phyloP scores from a whole-genome alignment of 2,888 invertebrate species.

The Thera britannica region DNA sequence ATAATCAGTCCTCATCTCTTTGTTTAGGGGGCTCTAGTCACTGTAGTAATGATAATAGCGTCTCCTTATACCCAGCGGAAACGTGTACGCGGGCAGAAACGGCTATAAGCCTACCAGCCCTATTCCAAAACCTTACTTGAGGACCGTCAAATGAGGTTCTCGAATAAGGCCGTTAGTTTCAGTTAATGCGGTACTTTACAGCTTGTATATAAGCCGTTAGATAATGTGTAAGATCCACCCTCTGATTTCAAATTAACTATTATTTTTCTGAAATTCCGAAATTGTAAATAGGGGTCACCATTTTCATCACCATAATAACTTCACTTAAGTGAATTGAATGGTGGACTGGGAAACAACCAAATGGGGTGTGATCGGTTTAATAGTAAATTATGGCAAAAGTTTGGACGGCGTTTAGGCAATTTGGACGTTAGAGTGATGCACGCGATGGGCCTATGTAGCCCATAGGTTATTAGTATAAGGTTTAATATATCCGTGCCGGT shows the following conservation, averaged over 20 bases:
- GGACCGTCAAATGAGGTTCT: constrained; percentile 1
- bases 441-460: constrained; percentile 55
- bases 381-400: constrained; percentile 67
- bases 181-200: constrained; percentile 63
- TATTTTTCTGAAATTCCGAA: constrained; percentile 51
- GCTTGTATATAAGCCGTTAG: constrained; percentile 64
- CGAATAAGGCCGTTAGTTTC: constrained; percentile 30
- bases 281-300: constrained; percentile 57
- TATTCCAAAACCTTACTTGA: constrained; percentile 3
- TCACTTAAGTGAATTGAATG: not conserved
- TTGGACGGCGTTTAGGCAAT: constrained; percentile 61
- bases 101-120: constrained; percentile 59
- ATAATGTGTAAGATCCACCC: constrained; percentile 30
- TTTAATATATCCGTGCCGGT: constrained; percentile 59
- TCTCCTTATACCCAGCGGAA: constrained; percentile 44
- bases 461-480: constrained; percentile 59
- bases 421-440: constrained; percentile 56
- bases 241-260: constrained; percentile 32
- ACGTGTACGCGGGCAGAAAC: constrained; percentile 30
- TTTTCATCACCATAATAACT: not conserved
- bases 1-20: constrained; percentile 57
- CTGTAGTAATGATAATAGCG: constrained; percentile 63
- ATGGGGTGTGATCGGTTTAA: constrained; percentile 50
- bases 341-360: constrained; percentile 21
- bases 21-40: constrained; percentile 76